phyloP scores from a whole-genome alignment of 1,140 invertebrate species.

The Cotesia chilonis region DNA sequence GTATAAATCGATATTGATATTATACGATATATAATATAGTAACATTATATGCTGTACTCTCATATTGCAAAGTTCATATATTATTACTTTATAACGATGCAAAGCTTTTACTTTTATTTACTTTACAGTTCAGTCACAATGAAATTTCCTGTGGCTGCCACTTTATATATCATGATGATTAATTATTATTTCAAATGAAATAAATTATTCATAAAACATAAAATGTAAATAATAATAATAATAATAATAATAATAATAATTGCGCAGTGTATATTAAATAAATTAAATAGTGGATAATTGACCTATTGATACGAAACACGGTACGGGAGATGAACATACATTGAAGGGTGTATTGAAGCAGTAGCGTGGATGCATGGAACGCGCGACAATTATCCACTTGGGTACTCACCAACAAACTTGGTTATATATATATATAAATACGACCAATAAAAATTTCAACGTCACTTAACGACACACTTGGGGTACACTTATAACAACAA shows the following conservation, averaged over 20 bases:
- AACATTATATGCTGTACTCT: no score
- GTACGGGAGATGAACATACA: background rate
- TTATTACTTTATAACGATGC: no score
- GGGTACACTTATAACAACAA: constrained; percentile 6
- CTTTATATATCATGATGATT: background rate
- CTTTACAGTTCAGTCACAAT: constrained; percentile 10
- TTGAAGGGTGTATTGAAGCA: background rate
- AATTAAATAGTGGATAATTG: background rate
- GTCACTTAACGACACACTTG: constrained; percentile 9
- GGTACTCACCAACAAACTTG: constrained; percentile 14
- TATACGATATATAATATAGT: background rate
- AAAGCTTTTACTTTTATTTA: background rate
- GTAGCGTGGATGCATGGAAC: no score
- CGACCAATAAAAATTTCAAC: constrained; percentile 17
- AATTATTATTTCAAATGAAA: background rate
- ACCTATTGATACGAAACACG: constrained; percentile 7
- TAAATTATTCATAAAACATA: no score
- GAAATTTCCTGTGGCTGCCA: constrained; percentile 20
- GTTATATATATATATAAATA: constrained; percentile 22
- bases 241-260: no score
- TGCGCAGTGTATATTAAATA: background rate
- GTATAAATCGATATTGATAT: no score
- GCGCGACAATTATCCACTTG: constrained; percentile 19
- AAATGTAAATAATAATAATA: no score
- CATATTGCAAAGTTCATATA: constrained; percentile 5